A percentile compares a stretch with the other conserved stretches of the same genome.
Evolutionary conservation across 2,113 vertebrate species (phyloP).

Genomic region (Pseudorectes ferrugineus): DNA sequence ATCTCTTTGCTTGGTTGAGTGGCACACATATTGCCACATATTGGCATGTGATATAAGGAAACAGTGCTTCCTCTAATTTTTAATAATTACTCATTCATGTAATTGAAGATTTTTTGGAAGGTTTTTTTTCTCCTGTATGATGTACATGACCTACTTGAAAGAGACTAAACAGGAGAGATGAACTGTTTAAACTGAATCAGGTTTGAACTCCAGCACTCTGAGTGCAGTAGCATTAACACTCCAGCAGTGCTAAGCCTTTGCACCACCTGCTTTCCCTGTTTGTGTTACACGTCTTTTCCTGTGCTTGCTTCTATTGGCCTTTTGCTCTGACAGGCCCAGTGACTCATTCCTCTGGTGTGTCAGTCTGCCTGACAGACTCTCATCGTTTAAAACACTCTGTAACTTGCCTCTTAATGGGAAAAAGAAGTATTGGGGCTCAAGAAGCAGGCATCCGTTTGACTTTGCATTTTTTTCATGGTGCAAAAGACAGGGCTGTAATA

Average conservation of each 20-base stretch:
- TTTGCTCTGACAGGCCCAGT: neutral
- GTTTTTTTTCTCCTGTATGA: neutral
- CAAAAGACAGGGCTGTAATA: neutral
- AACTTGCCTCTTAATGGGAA: neutral
- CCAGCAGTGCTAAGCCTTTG: slow-evolving; percentile 53
- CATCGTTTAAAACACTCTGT: neutral
- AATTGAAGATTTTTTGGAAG: neutral
- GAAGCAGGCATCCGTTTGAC: neutral
- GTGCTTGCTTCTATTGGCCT: neutral
- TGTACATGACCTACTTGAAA: neutral
- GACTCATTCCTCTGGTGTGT: neutral
- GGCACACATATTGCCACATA: neutral
- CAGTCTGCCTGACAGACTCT: neutral
- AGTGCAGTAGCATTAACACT: slow-evolving; percentile 49
- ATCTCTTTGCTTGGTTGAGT: neutral
- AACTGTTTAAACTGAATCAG: neutral
- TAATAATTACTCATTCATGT: neutral
- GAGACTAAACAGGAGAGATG: neutral
- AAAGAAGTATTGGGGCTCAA: neutral
- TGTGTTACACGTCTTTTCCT: slow-evolving; percentile 37
- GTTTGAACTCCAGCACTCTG: neutral
- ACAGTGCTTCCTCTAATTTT: neutral
- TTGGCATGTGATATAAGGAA: neutral
- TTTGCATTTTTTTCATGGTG: neutral
- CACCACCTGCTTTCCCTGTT: slow-evolving; percentile 40